phyloP scores from a whole-genome alignment of 2,113 vertebrate species.

The Poeciliopsis prolifica region DNA sequence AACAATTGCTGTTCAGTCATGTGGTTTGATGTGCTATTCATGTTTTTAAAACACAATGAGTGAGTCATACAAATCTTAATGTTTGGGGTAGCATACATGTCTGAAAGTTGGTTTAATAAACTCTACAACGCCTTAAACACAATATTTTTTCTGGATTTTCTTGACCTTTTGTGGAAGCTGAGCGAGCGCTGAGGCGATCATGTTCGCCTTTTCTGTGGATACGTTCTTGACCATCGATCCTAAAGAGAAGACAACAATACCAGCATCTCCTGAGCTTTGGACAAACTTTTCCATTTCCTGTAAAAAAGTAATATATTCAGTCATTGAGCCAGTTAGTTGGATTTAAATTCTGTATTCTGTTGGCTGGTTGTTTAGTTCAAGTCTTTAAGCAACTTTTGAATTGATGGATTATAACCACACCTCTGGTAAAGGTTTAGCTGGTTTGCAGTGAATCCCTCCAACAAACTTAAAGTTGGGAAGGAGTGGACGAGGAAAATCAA shows the following conservation, averaged over 20 bases:
- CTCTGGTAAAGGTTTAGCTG: conserved; percentile 85
- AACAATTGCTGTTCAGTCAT: neutral
- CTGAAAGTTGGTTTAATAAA: neutral
- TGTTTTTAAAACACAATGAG: neutral
- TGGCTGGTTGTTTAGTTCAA: neutral
- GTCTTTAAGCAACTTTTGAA: conserved; percentile 75
- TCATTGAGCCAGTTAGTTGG: neutral
- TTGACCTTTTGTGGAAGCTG: conserved; percentile 90
- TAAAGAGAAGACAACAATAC: conserved; percentile 86
- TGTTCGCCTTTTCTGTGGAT: conserved; percentile 80
- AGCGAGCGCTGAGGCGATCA: conserved; percentile 85
- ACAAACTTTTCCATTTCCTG: conserved; percentile 91
- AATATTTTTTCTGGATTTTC: neutral
- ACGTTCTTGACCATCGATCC: conserved; percentile 87
- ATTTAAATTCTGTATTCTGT: neutral
- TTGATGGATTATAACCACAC: conserved; percentile 80
- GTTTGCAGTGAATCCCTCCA: conserved; percentile 89
- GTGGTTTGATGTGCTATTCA: neutral
- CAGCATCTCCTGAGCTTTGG: conserved; percentile 86
- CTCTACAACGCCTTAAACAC: too few relatives aligned
- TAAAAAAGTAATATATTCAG: neutral
- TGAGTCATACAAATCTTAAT: too few relatives aligned
- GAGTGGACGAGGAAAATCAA: conserved; percentile 88
- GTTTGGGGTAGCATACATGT: neutral
- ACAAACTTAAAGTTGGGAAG: conserved; percentile 91